These are phyloP conservation scores for Sitobion miscanthi DNA, from an alignment of 1,140 invertebrate genomes.

Conservation along the genomic window DNA sequence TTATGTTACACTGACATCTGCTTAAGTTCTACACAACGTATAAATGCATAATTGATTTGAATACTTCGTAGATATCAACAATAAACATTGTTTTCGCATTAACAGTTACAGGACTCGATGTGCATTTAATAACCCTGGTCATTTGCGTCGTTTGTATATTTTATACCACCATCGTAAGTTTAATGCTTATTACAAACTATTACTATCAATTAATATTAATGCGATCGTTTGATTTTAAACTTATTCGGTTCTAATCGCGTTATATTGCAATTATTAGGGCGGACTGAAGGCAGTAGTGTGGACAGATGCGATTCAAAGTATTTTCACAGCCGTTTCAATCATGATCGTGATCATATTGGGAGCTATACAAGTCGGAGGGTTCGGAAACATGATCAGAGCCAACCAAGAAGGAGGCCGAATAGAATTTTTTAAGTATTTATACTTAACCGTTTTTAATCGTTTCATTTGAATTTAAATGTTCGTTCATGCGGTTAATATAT, in stretches of 20 bases:
- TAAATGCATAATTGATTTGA: neutral
- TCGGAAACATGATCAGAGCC: constrained; percentile 69
- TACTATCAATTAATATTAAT: neutral
- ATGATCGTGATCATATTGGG: constrained; percentile 74
- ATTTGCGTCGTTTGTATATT: constrained; percentile 61
- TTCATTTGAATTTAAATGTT: neutral
- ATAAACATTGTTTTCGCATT: constrained; percentile 56
- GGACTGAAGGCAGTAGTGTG: constrained; percentile 87
- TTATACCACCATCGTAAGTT: constrained; percentile 61
- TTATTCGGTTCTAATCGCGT: neutral
- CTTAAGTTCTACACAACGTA: neutral
- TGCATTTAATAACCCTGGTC: constrained; percentile 60
- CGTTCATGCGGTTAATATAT: neutral
- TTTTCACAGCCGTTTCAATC: constrained; percentile 78
- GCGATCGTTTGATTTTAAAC: neutral
- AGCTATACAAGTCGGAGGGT: constrained; percentile 70
- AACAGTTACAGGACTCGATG: constrained; percentile 61
- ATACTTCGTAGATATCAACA: neutral
- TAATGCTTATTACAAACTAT: neutral
- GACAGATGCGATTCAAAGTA: constrained; percentile 84
- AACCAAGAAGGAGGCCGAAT: constrained; percentile 67
- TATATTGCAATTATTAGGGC: constrained; percentile 67
- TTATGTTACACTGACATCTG: neutral
- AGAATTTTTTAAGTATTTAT: constrained; percentile 69
- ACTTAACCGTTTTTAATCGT: neutral